Percentiles rank a stretch among this genome's conserved stretches.
Conservation (phyloP, 2,797 vertebrate genomes). For the Peromyscus nudipes region DNA sequence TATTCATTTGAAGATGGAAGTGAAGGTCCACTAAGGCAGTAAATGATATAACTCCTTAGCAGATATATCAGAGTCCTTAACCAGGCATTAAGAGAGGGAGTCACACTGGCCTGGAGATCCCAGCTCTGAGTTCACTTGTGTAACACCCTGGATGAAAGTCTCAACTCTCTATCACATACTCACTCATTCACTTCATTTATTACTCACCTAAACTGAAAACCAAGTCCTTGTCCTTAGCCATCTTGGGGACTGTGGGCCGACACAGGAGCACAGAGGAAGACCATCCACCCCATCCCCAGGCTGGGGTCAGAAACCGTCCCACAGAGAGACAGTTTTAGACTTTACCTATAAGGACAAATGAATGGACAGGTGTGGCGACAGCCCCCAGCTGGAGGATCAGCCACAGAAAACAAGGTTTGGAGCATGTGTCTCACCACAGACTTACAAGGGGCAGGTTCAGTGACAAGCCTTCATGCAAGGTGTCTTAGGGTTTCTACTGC, state of each 20-base stretch:
- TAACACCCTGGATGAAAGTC: background rate
- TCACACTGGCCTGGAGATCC: background rate
- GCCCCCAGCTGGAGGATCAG: background rate
- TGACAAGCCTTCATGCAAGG: background rate
- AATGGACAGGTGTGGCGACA: fast-evolving
- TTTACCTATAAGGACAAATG: fast-evolving
- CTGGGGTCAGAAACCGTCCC: background rate
- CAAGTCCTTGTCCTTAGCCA: background rate
- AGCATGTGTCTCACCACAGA: fast-evolving
- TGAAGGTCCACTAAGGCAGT: background rate
- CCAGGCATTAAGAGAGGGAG: background rate
- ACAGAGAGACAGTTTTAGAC: background rate
- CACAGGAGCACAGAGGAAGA: background rate
- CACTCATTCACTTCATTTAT: background rate
- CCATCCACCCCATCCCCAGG: background rate
- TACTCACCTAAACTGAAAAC: background rate
- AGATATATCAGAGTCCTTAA: background rate
- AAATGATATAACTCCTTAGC: background rate
- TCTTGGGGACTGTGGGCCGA: fast-evolving
- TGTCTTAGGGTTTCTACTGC: background rate
- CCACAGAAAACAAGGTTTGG: background rate
- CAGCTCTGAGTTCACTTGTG: background rate
- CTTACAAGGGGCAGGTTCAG: fast-evolving
- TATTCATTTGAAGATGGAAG: background rate
- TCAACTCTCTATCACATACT: background rate